phyloP scores from a whole-genome alignment of 2,888 invertebrate genomes.

The Perdita meconis region DNA sequence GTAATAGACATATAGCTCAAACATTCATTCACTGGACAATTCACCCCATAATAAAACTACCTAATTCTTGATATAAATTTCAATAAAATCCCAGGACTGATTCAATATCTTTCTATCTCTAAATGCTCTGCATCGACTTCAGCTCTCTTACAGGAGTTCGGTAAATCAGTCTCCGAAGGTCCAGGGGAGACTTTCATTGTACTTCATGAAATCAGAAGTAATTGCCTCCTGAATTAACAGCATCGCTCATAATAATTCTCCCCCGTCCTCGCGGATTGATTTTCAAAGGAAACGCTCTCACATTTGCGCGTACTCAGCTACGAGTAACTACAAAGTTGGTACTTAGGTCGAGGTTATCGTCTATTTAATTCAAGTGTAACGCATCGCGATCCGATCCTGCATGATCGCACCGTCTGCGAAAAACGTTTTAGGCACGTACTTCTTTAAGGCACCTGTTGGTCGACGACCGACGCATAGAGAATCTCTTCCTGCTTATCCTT shows the following conservation, averaged over 20 bases:
- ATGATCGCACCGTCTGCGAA: constrained; percentile 1
- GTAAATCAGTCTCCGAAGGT: constrained; percentile 6
- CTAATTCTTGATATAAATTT: background rate
- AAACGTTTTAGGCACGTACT: constrained; percentile 34
- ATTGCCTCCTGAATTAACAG: background rate
- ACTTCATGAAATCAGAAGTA: background rate
- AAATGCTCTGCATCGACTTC: background rate
- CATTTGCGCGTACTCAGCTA: background rate
- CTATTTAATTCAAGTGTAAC: constrained; percentile 16
- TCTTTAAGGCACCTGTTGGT: constrained; percentile 37
- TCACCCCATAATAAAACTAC: too few relatives aligned
- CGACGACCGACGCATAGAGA: background rate
- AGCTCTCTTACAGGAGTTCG: background rate
- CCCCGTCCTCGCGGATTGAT: constrained; percentile 10
- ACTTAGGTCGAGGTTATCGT: constrained; percentile 30
- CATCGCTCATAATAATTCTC: background rate
- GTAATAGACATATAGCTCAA: too few relatives aligned
- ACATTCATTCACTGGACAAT: too few relatives aligned
- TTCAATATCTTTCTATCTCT: background rate
- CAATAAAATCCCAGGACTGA: background rate
- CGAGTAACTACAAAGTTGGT: constrained; percentile 16
- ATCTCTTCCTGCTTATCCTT: background rate
- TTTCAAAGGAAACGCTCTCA: background rate
- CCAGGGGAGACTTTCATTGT: background rate
- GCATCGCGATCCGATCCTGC: background rate